These are phyloP conservation scores for Clarias magur DNA, from an alignment of 2,113 vertebrate genomes.

Conservation along the genomic window DNA sequence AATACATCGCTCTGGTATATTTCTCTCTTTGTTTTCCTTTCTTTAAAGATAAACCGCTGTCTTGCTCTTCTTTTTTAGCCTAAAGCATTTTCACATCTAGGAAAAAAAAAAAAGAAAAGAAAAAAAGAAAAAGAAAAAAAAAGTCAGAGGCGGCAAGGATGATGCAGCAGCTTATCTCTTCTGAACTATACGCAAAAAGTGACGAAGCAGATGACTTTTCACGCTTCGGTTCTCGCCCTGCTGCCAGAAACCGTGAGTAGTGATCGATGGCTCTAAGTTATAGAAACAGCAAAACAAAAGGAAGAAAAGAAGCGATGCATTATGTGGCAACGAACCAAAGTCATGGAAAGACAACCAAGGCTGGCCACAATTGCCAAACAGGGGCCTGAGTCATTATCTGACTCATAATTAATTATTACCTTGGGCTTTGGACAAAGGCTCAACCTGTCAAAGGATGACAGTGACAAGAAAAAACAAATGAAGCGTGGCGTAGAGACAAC, in stretches of 20 bases:
- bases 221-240: constrained; percentile 30
- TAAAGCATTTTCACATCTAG: constrained; percentile 27
- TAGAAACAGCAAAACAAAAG: constrained; percentile 32
- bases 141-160: constrained; percentile 13
- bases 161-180: constrained; percentile 37
- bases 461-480: constrained; percentile 43
- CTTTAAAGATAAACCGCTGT: constrained; percentile 44
- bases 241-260: constrained; percentile 29
- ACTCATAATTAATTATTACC: constrained; percentile 72
- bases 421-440: constrained; percentile 38
- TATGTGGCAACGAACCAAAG: constrained; percentile 16
- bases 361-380: constrained; percentile 72
- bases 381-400: constrained; percentile 71
- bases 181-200: constrained; percentile 38
- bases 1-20: constrained; percentile 1
- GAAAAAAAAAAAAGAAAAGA: background rate
- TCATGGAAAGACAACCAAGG: constrained; percentile 49
- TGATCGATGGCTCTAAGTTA: constrained; percentile 33
- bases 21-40: background rate
- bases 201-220: constrained; percentile 44
- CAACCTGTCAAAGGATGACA: constrained; percentile 42
- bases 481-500: constrained; percentile 10
- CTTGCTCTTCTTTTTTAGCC: constrained; percentile 43
- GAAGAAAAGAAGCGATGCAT: constrained; percentile 9
- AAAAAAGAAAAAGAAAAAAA: background rate